These are phyloP conservation scores for Nasonia vitripennis DNA, from an alignment of 1,140 invertebrate genomes.

Conservation along the genomic window DNA sequence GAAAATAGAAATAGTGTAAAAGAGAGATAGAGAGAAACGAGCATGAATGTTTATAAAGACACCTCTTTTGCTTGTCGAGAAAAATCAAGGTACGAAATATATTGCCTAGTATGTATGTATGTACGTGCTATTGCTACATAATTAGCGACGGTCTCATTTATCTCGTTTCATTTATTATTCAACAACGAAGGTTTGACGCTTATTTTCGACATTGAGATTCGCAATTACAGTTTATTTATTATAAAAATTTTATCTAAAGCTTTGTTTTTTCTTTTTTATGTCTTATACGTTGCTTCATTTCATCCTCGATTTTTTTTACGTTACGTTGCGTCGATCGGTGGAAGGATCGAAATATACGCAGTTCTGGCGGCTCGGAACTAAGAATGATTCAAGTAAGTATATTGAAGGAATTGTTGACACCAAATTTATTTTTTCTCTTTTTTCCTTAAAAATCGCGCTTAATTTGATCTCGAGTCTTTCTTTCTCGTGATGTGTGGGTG, in stretches of 20 bases:
- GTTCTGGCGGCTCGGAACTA: not conserved
- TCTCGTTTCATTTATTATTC: conserved; percentile 37
- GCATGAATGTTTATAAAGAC: not conserved
- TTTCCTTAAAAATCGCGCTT: conserved; percentile 4
- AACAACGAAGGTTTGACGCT: conserved; percentile 46
- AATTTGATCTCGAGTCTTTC: conserved; percentile 42
- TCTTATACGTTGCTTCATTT: not conserved
- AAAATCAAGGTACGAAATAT: conserved; percentile 43
- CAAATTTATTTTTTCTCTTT: conserved; percentile 9
- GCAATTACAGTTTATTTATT: conserved; percentile 42
- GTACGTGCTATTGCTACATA: conserved; percentile 47
- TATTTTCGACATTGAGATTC: conserved; percentile 51
- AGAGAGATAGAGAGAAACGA: not conserved
- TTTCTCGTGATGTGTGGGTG: conserved; percentile 31
- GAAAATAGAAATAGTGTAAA: no score
- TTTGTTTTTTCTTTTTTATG: not conserved
- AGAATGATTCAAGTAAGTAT: not conserved
- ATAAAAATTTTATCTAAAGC: conserved; percentile 47
- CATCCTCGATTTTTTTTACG: not conserved
- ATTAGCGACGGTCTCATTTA: conserved; percentile 38
- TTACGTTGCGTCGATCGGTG: conserved; percentile 36
- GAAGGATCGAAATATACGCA: conserved; percentile 42
- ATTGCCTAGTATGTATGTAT: conserved; percentile 38
- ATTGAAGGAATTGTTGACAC: not conserved
- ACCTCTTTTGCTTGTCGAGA: conserved; percentile 5